These are phyloP conservation scores for Lynx canadensis DNA, from an alignment of 2,113 vertebrate species.

Conservation along the genomic window DNA sequence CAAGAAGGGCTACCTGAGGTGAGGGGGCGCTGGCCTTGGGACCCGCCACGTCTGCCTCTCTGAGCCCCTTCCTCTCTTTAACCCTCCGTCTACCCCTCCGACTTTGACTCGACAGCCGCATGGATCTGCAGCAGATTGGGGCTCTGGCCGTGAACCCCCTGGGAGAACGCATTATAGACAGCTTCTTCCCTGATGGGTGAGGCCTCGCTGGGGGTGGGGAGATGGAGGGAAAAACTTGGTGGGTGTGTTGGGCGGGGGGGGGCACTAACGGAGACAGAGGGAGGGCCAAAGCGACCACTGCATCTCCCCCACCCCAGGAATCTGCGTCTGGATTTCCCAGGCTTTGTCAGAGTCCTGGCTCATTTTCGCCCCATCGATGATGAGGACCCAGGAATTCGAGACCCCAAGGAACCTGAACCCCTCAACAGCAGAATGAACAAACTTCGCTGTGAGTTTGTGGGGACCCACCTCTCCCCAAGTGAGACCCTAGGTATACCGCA, in stretches of 20 bases:
- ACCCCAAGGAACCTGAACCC: conserved; percentile 75
- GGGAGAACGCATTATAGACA: conserved; percentile 87
- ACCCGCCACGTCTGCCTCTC: not conserved
- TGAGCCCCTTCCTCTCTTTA: not conserved
- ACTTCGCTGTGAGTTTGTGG: conserved; percentile 86
- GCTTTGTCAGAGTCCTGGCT: conserved; percentile 87
- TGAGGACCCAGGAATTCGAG: conserved; percentile 51
- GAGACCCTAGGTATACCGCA: not conserved
- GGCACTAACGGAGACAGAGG: not conserved
- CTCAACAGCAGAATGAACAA: conserved; percentile 88
- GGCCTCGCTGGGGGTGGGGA: not conserved
- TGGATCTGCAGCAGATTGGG: conserved; percentile 85
- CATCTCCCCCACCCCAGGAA: conserved; percentile 76
- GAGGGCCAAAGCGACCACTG: not conserved
- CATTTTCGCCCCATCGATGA: conserved; percentile 88
- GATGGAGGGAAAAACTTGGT: not conserved
- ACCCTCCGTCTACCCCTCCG: not conserved
- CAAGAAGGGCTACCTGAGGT: conserved; percentile 87
- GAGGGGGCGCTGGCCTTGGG: not conserved
- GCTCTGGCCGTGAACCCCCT: conserved; percentile 88
- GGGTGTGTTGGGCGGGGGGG: too few relatives aligned
- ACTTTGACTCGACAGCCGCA: conserved; percentile 74
- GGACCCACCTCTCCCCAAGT: rapidly evolving
- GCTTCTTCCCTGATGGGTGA: conserved; percentile 88
- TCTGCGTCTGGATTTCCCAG: conserved; percentile 86